Evolutionary conservation across 2,113 vertebrate genomes (phyloP).

Genomic region (Nannobrachium achirus): DNA sequence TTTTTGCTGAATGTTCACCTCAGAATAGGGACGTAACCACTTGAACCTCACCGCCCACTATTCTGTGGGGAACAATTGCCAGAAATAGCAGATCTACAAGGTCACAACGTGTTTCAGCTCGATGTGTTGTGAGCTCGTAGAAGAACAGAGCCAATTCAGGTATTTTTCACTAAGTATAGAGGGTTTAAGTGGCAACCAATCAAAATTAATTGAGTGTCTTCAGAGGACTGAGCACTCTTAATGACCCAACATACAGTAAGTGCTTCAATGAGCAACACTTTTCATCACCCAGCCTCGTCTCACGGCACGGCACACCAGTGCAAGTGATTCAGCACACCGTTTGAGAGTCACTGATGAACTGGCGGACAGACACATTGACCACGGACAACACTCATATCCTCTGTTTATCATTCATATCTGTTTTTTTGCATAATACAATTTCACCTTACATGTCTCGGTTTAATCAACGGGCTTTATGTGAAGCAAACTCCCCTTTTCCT

Average conservation of each 20-base stretch:
- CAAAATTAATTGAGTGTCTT: conserved; percentile 70
- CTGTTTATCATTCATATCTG: conserved; percentile 71
- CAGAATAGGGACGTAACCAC: too few relatives aligned
- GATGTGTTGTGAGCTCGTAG: too few relatives aligned
- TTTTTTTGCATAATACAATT: conserved; percentile 60
- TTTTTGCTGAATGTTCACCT: too few relatives aligned
- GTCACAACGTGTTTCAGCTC: too few relatives aligned
- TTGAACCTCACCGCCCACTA: too few relatives aligned
- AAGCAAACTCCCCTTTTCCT: conserved; percentile 60
- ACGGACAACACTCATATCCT: conserved; percentile 58
- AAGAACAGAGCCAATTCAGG: too few relatives aligned
- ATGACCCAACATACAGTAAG: conserved; percentile 55
- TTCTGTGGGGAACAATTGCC: too few relatives aligned
- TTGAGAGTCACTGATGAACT: conserved; percentile 29
- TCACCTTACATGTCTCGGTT: conserved; percentile 69
- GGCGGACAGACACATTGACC: conserved; percentile 18
- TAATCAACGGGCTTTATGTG: conserved; percentile 61
- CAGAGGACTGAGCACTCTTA: conserved; percentile 68
- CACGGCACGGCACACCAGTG: too few relatives aligned
- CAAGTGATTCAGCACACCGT: conserved; percentile 8
- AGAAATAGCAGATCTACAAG: too few relatives aligned
- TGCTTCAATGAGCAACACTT: conserved; percentile 64
- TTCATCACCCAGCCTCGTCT: conserved; percentile 20
- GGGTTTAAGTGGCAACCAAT: conserved; percentile 61
- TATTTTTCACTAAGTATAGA: too few relatives aligned